phyloP scores from a whole-genome alignment of 2,797 vertebrate species.

The Rallus crepitans region DNA sequence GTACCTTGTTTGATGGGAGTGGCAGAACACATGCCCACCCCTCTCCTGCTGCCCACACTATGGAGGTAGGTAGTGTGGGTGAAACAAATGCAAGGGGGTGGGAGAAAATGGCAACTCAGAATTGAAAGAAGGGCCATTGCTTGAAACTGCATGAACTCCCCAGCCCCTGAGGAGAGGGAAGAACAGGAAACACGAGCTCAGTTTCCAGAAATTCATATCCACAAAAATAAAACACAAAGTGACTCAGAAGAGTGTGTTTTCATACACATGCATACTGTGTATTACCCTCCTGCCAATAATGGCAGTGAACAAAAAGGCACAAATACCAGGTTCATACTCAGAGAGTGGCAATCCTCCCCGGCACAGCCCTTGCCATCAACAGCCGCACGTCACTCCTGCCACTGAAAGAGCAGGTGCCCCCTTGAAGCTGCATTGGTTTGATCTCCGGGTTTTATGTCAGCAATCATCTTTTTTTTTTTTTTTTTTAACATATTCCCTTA shows the following conservation, averaged over 20 bases:
- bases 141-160: background rate
- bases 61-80: background rate
- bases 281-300: slow-evolving; percentile 20
- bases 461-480: background rate
- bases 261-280: background rate
- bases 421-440: background rate
- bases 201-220: slow-evolving; percentile 20
- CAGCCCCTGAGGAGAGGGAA: background rate
- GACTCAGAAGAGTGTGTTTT: background rate
- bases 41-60: background rate
- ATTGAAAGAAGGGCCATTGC: background rate
- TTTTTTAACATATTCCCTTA: background rate
- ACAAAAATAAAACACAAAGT: slow-evolving; percentile 1
- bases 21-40: background rate
- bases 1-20: background rate
- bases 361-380: background rate
- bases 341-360: background rate
- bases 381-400: background rate
- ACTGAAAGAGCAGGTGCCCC: background rate
- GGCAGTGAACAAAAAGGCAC: slow-evolving; percentile 8
- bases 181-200: background rate
- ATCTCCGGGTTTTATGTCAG: background rate
- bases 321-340: background rate
- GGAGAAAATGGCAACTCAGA: background rate
- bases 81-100: background rate